Percentiles rank a stretch among this genome's conserved stretches.
Evolutionary conservation across 2,888 invertebrate genomes (phyloP).

Genomic region (Shargacucullia verbasci): DNA sequence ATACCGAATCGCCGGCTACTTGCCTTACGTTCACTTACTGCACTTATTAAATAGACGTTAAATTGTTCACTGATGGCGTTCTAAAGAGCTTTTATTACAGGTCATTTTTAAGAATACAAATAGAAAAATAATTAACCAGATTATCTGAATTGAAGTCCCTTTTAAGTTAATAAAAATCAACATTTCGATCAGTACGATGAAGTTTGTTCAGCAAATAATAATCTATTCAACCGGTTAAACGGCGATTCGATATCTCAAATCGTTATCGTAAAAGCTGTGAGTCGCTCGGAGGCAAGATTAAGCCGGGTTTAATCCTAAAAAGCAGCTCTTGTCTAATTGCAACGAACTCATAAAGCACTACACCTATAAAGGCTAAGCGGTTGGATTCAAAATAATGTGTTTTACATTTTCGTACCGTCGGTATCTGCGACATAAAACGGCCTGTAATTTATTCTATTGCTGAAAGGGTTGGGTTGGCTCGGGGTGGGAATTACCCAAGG

Average conservation of each 20-base stretch:
- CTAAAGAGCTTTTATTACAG: neutral
- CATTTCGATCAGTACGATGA: slow-evolving; percentile 20
- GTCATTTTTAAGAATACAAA: neutral
- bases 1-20: slow-evolving; percentile 48
- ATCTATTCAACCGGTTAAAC: slow-evolving; percentile 34
- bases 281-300: slow-evolving; percentile 69
- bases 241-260: slow-evolving; percentile 73
- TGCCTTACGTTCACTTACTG: slow-evolving; percentile 41
- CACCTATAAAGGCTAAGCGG: slow-evolving; percentile 88
- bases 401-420: slow-evolving; percentile 87
- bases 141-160: slow-evolving; percentile 7
- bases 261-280: slow-evolving; percentile 77
- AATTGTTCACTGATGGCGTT: slow-evolving; percentile 17
- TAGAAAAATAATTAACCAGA: neutral
- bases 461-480: slow-evolving; percentile 87
- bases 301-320: slow-evolving; percentile 80
- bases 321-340: slow-evolving; percentile 85
- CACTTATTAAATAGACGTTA: slow-evolving; percentile 34
- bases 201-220: slow-evolving; percentile 46
- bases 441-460: slow-evolving; percentile 89
- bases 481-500: slow-evolving; percentile 89
- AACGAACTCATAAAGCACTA: slow-evolving; percentile 83
- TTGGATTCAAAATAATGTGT: slow-evolving; percentile 88
- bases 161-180: slow-evolving; percentile 10
- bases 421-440: slow-evolving; percentile 89